phyloP scores from a whole-genome alignment of 2,113 vertebrate species.

The Centrocercus urophasianus region DNA sequence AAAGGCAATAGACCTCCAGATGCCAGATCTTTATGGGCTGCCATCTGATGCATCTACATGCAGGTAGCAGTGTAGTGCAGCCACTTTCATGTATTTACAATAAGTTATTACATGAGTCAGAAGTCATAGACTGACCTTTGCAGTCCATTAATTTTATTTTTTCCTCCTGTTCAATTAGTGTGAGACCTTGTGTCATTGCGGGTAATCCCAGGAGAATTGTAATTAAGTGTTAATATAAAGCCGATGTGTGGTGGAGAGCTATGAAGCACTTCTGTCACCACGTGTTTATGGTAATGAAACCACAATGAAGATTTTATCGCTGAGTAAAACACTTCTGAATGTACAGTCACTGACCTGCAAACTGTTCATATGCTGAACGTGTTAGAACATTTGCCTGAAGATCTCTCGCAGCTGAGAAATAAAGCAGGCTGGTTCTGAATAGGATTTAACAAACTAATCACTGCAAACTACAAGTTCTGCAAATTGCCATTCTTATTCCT shows the following conservation, averaged over 20 bases:
- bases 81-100: conserved; percentile 25
- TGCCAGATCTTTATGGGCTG: neutral
- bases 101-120: conserved; percentile 16
- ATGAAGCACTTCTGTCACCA: conserved; percentile 24
- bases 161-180: conserved; percentile 68
- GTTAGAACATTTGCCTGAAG: conserved; percentile 55
- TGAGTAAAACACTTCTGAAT: conserved; percentile 59
- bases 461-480: neutral
- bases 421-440: neutral
- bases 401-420: conserved; percentile 34
- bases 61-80: neutral
- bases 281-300: conserved; percentile 59
- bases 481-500: conserved; percentile 2
- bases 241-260: neutral
- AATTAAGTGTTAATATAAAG: conserved; percentile 63
- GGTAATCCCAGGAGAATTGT: conserved; percentile 25
- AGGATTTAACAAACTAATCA: conserved; percentile 26
- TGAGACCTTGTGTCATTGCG: conserved; percentile 53
- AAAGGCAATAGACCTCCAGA: neutral
- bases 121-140: conserved; percentile 60
- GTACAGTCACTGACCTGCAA: conserved; percentile 52
- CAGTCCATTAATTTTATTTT: conserved; percentile 66
- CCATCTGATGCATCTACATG: neutral
- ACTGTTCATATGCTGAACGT: neutral
- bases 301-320: conserved; percentile 50